These are phyloP conservation scores for Rhinichthys osculus DNA, from an alignment of 2,797 vertebrate genomes.

Conservation along the genomic window DNA sequence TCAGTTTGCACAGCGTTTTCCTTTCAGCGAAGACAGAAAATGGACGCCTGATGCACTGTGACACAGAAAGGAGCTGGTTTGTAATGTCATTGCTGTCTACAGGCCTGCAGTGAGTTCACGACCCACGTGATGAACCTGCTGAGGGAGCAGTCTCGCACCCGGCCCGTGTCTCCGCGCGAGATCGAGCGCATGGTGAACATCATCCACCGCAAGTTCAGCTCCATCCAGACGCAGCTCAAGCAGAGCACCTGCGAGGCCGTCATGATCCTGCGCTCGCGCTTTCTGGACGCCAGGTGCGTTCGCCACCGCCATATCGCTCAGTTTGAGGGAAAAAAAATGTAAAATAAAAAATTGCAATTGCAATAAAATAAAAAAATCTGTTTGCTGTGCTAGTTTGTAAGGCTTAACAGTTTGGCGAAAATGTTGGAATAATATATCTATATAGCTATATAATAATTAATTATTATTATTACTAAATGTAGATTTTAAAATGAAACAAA, in stretches of 20 bases:
- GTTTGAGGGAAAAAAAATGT: not conserved
- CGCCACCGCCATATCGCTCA: not conserved
- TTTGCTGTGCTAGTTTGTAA: too few relatives aligned
- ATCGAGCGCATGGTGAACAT: slow-evolving; percentile 94
- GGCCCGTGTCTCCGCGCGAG: slow-evolving; percentile 90
- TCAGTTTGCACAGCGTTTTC: not conserved
- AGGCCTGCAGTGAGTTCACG: slow-evolving; percentile 94
- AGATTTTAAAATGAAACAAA: not conserved
- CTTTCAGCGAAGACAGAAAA: not conserved
- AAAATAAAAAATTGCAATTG: too few relatives aligned
- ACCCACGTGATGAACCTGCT: slow-evolving; percentile 95
- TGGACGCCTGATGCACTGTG: not conserved
- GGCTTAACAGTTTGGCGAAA: too few relatives aligned
- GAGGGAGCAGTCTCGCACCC: slow-evolving; percentile 90
- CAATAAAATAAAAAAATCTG: too few relatives aligned
- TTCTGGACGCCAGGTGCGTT: slow-evolving; percentile 89
- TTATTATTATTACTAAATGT: not conserved
- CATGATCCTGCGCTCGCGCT: slow-evolving; percentile 93
- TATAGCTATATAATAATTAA: too few relatives aligned
- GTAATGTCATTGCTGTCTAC: slow-evolving; percentile 2
- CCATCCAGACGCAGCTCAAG: slow-evolving; percentile 94
- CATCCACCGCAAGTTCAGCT: slow-evolving; percentile 95
- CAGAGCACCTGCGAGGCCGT: slow-evolving; percentile 95
- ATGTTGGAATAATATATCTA: too few relatives aligned
- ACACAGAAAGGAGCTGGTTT: not conserved